A percentile compares a stretch with the other conserved stretches of the same genome.
phyloP scores from a whole-genome alignment of 1,140 invertebrate species.

The Drosophila pectinifera region DNA sequence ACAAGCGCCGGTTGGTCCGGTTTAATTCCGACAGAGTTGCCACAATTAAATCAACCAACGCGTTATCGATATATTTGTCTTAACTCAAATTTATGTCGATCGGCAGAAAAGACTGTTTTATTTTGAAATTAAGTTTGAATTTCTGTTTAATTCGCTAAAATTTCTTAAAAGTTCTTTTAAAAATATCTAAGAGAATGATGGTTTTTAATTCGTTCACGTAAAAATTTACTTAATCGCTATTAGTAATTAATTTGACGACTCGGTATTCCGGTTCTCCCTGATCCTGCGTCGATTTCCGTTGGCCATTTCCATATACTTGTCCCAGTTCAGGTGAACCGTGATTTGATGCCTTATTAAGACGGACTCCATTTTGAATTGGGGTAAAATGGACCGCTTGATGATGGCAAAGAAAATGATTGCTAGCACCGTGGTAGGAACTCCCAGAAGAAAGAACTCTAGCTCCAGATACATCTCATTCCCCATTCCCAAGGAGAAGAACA shows the following conservation, averaged over 20 bases:
- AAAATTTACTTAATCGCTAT: background rate
- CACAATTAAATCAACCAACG: background rate
- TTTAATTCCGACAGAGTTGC: background rate
- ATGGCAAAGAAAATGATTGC: background rate
- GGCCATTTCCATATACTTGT: background rate
- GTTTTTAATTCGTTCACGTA: background rate
- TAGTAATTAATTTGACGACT: background rate
- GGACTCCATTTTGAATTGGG: background rate
- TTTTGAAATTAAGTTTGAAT: background rate
- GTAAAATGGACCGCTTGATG: constrained; percentile 2
- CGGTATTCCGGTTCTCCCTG: too few relatives aligned
- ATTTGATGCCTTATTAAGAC: background rate
- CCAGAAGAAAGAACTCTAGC: constrained; percentile 5
- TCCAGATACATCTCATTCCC: background rate
- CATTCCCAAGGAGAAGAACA: constrained; percentile 1
- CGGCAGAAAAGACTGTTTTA: background rate
- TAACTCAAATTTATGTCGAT: background rate
- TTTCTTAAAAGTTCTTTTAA: too few relatives aligned
- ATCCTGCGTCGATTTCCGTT: too few relatives aligned
- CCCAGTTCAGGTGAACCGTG: background rate
- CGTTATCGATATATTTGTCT: background rate
- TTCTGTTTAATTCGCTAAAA: background rate
- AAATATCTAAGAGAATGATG: too few relatives aligned
- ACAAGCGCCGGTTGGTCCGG: background rate
- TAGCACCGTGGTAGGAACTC: constrained; percentile 1